A percentile compares a stretch with the other conserved stretches of the same genome.
Conservation (phyloP, 2,797 vertebrate species). For the Sebastes itinus region DNA sequence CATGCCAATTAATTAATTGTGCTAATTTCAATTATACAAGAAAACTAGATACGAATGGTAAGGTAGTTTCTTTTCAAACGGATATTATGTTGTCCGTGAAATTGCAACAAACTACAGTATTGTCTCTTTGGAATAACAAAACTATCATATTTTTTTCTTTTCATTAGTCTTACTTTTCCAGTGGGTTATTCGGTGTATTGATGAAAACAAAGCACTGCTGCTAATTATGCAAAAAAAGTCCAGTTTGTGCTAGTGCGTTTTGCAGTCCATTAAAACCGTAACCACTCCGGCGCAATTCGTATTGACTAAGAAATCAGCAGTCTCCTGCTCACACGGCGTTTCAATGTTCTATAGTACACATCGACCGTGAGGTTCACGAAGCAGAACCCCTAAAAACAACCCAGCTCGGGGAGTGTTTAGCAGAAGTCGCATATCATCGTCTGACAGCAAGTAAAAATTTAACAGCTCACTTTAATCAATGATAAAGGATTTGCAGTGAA, state of each 20-base stretch:
- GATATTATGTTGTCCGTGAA: background rate
- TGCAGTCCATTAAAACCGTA: constrained; percentile 10
- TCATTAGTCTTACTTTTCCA: background rate
- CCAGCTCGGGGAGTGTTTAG: constrained; percentile 18
- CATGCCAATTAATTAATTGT: constrained; percentile 46
- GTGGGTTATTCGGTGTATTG: background rate
- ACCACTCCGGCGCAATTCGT: background rate
- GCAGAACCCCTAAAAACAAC: constrained; percentile 26
- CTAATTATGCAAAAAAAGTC: constrained; percentile 3
- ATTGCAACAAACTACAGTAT: background rate
- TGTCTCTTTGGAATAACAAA: background rate
- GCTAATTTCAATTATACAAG: constrained; percentile 44
- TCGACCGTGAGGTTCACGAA: constrained; percentile 11
- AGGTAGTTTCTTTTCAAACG: background rate
- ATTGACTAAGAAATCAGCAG: constrained; percentile 1
- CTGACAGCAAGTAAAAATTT: background rate
- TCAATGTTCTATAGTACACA: background rate
- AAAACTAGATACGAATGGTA: background rate
- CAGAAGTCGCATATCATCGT: background rate
- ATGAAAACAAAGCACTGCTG: background rate
- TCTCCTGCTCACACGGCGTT: background rate
- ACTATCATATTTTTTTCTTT: background rate
- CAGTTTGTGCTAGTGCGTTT: background rate
- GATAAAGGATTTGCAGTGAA: background rate
- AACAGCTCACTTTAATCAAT: background rate